Evolutionary conservation across 2,797 vertebrate genomes (phyloP).

Genomic region (Xenops minutus): DNA sequence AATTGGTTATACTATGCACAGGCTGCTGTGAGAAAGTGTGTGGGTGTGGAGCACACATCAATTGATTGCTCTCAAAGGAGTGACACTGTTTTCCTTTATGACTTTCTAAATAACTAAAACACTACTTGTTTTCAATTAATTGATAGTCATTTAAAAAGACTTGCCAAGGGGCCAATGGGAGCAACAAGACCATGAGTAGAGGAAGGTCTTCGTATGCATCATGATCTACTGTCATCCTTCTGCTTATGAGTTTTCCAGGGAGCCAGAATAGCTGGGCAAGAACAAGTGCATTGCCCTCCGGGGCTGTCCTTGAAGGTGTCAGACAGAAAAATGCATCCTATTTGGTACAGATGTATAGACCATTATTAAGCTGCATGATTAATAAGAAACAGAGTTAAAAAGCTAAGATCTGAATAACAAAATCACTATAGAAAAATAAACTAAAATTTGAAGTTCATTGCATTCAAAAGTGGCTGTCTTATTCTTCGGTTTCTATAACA

Average conservation of each 20-base stretch:
- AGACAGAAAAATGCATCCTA: background rate
- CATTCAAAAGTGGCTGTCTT: background rate
- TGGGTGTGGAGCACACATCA: background rate
- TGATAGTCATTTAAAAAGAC: background rate
- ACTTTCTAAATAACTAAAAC: slow-evolving; percentile 22
- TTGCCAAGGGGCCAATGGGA: background rate
- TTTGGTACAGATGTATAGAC: background rate
- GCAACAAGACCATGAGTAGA: background rate
- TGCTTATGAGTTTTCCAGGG: background rate
- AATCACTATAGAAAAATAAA: background rate
- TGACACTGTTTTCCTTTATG: background rate
- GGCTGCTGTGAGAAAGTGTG: background rate
- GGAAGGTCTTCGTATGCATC: background rate
- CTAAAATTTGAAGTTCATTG: background rate
- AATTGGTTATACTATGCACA: background rate
- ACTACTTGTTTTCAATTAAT: background rate
- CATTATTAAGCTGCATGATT: background rate
- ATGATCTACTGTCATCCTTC: background rate
- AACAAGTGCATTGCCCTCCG: background rate
- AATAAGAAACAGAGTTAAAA: background rate
- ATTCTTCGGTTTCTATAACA: background rate
- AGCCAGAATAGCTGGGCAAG: background rate
- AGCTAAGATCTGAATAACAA: background rate
- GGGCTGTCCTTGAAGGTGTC: background rate
- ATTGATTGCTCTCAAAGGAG: background rate